Evolutionary conservation across 2,113 vertebrate genomes (phyloP).

Genomic region (Cebus imitator): DNA sequence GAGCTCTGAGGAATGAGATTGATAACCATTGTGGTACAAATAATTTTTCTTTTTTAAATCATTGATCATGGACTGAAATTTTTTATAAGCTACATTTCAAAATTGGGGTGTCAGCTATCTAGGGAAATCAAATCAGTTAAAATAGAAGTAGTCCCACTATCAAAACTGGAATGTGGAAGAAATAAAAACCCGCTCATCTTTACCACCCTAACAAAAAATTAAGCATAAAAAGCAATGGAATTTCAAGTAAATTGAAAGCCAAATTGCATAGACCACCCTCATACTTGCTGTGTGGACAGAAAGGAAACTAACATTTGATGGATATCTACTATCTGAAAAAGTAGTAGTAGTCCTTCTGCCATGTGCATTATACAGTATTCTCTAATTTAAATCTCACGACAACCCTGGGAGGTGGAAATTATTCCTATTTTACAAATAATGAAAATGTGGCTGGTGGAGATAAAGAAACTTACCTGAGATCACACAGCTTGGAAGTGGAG

Average conservation of each 20-base stretch:
- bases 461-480: background rate
- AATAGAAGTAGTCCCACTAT: background rate
- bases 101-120: background rate
- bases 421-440: conserved; percentile 6
- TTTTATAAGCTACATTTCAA: background rate
- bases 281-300: background rate
- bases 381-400: background rate
- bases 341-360: no score
- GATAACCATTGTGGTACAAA: background rate
- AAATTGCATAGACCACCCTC: fast-evolving
- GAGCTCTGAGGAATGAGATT: background rate
- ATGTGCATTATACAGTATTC: background rate
- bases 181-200: background rate
- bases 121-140: conserved; percentile 18
- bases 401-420: background rate
- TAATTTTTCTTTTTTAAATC: background rate
- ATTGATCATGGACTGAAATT: background rate
- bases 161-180: background rate
- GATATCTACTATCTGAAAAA: background rate
- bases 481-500: background rate
- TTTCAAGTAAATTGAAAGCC: background rate
- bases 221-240: background rate
- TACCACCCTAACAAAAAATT: background rate
- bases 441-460: background rate
- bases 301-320: background rate